Evolutionary conservation across 1,140 invertebrate genomes (phyloP), one percentile per base, ranked within the genome.

Genomic region (Procambarus clarkii): DNA sequence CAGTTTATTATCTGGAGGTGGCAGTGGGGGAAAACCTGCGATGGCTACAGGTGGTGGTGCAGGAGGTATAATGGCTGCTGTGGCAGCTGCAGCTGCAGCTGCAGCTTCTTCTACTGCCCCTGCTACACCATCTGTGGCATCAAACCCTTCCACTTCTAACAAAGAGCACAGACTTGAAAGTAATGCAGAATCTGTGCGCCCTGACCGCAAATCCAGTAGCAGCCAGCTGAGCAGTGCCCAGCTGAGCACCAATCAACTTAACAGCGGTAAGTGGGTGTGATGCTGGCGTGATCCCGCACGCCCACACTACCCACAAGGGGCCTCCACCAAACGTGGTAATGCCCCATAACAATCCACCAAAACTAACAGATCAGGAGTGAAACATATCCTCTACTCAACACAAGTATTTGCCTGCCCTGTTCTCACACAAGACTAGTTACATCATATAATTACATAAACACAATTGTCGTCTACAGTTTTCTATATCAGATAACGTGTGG

Each of bases 181-280:
- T 64, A 91, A 45, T 77, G 82, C 83, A 78, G 88, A 91, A n/a
- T 69, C 81, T 58, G 76, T 78, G 58, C 88, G 88, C 46, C 69
- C 21, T 48, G 88, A 91, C 88, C 81, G 88, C 88, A 84, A 85
- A 50, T 79, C 88, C 71, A 60, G 82, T 84, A 84, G 88, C 76
- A 60, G 50, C 44, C 88, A 91, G 82, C 71, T 87, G 69, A 86
- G 54, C 71, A 77, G 84, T 86, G 0, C 48, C 69, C 84, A 86
- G 84, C 74, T 89, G 60, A 79, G 81, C 88, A 91, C 15, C 88
- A 91, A 50, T 50, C 71, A 84, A 50, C 88, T 48, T 34, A 79
- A 46, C 21, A 91, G 88, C 76, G 88, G 88, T 91, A 91, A 91
- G 88, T 85, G 88, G 88, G 88, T 45, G 86, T 80, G 86, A 44